These are phyloP conservation scores for Lasioglossum pauxillum DNA, from an alignment of 2,888 invertebrate genomes.

Conservation along the genomic window DNA sequence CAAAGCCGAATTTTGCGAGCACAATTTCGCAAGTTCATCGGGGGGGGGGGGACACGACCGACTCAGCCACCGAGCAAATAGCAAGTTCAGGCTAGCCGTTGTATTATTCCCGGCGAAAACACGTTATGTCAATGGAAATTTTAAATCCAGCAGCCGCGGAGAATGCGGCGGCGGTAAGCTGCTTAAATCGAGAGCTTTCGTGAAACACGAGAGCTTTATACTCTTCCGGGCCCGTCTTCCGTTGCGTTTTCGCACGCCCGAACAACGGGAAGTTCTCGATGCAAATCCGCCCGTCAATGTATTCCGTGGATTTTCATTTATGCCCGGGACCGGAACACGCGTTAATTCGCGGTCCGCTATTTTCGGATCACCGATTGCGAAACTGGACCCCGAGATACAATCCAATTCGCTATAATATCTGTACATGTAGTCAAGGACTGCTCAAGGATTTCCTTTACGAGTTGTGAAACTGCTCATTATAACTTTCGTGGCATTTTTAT, in stretches of 20 bases:
- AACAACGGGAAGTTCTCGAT: constrained; percentile 37
- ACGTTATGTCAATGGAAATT: constrained; percentile 58
- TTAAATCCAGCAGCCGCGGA: constrained; percentile 46
- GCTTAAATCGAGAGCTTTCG: constrained; percentile 69
- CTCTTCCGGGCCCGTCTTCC: constrained; percentile 41
- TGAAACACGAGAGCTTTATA: constrained; percentile 63
- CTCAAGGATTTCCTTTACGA: neutral
- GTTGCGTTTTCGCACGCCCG: constrained; percentile 59
- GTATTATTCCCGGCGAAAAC: constrained; percentile 36
- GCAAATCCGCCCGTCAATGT: constrained; percentile 49
- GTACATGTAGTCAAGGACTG: neutral
- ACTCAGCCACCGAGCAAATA: constrained; percentile 22
- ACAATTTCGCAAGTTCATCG: constrained; percentile 17
- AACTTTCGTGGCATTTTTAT: neutral
- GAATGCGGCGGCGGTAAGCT: constrained; percentile 61
- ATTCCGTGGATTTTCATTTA: constrained; percentile 39
- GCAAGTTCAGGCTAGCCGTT: constrained; percentile 23
- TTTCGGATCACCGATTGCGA: neutral
- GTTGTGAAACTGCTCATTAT: neutral
- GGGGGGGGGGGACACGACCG: neutral
- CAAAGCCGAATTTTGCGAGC: constrained; percentile 22
- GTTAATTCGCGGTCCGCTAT: constrained; percentile 17
- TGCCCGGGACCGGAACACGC: neutral
- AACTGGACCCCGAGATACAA: neutral
- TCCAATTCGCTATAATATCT: neutral